phyloP scores from a whole-genome alignment of 2,113 vertebrate species.

The Euleptes europaea region DNA sequence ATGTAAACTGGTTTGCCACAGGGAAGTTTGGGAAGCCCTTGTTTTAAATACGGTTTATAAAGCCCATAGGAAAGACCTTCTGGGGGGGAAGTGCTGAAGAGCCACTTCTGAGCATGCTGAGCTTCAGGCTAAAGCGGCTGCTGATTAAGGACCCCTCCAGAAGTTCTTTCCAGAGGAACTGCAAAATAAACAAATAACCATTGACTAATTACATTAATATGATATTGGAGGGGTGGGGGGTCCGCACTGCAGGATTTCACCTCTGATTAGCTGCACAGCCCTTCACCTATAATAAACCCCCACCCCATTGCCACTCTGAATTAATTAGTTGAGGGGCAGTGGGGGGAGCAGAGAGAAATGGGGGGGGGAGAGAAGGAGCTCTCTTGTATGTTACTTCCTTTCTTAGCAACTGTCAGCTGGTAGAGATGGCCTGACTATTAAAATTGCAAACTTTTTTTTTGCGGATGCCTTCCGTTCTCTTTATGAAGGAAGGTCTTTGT shows the following conservation, averaged over 20 bases:
- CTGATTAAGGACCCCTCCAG: background rate
- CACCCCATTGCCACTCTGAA: background rate
- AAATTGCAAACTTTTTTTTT: background rate
- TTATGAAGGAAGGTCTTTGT: background rate
- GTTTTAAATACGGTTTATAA: fast-evolving
- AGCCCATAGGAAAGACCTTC: background rate
- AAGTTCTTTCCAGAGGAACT: background rate
- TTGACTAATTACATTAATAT: conserved; percentile 7
- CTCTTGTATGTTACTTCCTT: too few species aligned
- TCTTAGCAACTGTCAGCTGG: background rate
- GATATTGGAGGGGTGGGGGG: background rate
- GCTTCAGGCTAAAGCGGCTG: fast-evolving
- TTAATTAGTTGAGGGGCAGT: conserved; percentile 24
- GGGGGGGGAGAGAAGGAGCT: background rate
- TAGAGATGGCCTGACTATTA: background rate
- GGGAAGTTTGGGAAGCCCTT: background rate
- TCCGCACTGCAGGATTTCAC: background rate
- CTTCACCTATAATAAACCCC: conserved; percentile 1
- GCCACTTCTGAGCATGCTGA: fast-evolving
- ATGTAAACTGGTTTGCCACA: background rate
- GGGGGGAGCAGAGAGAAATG: background rate
- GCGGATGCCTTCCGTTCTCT: background rate
- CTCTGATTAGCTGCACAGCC: conserved; percentile 9
- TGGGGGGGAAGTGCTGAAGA: background rate
- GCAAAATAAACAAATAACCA: conserved; percentile 24